Evolutionary conservation across 2,113 vertebrate genomes (phyloP).

Genomic region (Tyto alba): DNA sequence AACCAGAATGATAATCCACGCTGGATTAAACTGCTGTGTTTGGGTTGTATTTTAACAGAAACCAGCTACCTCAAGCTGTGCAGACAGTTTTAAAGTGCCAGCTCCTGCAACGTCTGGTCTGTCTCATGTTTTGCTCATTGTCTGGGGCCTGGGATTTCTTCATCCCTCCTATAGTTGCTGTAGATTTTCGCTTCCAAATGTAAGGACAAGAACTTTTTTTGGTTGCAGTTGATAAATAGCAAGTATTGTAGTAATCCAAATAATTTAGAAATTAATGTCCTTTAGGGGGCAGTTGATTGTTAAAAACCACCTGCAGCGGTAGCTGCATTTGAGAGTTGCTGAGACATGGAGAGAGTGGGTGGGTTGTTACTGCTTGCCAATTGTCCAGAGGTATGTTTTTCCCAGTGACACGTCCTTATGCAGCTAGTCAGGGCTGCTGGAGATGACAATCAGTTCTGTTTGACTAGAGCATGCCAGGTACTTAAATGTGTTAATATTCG

Average conservation of each 20-base stretch:
- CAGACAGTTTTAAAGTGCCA: background rate
- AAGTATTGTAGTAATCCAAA: background rate
- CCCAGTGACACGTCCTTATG: background rate
- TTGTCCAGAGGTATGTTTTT: background rate
- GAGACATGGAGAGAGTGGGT: fast-evolving
- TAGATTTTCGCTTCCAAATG: background rate
- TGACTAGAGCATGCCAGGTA: background rate
- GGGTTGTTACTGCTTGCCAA: background rate
- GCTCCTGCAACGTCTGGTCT: background rate
- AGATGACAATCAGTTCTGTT: background rate
- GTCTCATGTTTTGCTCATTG: background rate
- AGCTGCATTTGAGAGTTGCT: background rate
- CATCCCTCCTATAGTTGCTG: background rate
- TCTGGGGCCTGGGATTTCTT: background rate
- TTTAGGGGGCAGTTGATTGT: background rate
- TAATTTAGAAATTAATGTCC: background rate
- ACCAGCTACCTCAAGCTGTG: background rate
- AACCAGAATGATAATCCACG: background rate
- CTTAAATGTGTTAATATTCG: background rate
- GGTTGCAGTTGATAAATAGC: background rate
- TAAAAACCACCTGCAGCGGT: background rate
- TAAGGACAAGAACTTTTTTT: background rate
- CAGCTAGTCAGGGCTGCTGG: background rate
- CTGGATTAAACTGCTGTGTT: background rate
- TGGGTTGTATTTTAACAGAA: background rate